phyloP scores from a whole-genome alignment of 2,888 invertebrate species.

The Ichneumon xanthorius region DNA sequence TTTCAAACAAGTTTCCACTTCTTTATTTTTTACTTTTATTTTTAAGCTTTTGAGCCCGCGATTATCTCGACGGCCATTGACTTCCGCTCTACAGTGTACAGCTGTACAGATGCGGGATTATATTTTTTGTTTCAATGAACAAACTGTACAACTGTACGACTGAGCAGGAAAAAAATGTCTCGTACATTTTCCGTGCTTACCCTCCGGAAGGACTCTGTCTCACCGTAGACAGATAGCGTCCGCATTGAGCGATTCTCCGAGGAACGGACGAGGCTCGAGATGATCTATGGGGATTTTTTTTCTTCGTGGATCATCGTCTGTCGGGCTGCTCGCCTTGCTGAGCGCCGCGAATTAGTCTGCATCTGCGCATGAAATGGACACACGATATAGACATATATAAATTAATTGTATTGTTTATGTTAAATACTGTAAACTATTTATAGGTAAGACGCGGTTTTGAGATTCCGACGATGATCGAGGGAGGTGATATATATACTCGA shows the following conservation, averaged over 20 bases:
- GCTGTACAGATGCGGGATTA: no score
- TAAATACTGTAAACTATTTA: neutral
- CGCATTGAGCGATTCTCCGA: neutral
- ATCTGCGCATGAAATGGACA: neutral
- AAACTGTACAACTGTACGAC: no score
- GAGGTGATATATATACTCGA: conserved; percentile 7
- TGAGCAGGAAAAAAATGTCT: neutral
- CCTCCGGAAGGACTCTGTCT: conserved; percentile 4
- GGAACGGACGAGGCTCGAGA: neutral
- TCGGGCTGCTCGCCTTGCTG: neutral
- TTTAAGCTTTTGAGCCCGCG: no score
- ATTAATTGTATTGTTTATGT: neutral
- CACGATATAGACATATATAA: neutral
- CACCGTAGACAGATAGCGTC: neutral
- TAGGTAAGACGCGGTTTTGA: neutral
- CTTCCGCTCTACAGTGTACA: no score
- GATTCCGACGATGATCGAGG: neutral
- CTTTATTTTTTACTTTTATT: neutral
- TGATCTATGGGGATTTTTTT: neutral
- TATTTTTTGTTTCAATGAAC: no score
- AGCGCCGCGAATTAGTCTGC: neutral
- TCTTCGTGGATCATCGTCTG: neutral
- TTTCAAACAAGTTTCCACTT: neutral
- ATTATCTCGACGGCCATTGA: no score
- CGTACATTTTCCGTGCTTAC: neutral